Base-by-base conservation (phyloP, 1,140 invertebrate genomes). In the Sarcophaga peregrina region DNA sequence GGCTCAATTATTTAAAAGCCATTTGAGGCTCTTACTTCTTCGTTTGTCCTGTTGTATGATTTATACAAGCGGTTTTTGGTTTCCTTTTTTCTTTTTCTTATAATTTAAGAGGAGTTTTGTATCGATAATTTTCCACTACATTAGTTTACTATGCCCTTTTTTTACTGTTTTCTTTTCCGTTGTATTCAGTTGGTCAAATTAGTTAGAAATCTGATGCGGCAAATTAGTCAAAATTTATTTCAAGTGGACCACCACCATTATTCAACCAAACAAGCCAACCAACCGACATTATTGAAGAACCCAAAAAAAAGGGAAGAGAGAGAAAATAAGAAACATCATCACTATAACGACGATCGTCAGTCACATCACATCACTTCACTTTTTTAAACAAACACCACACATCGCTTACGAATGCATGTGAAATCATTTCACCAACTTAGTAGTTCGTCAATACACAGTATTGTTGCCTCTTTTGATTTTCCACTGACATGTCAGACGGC, bases 191-290 rank as follows among this genome's bases (percentile, higher is more conserved):
- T 52, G 75, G 75, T 78, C 75, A 78, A 78, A 78, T 78, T 78
- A 78, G 75, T 78, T 78, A 47, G 75, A 78, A 78, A 78, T 78
- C 75, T 78, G 75, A 78, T 78, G 75, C 75, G 75, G 75, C 75
- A 78, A 78, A 78, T 78, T 78, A 78, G 75, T 50, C 17, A 50
- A 50, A 78, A 78, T 78, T 48, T 50, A 48, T 78, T 50, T 78
- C 75, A 78, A 78, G 75, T 78, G 75, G 75, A 78, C 75, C 74
- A 76, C 74, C 74, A 76, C 45, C 25, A 68, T 17, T 20, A 68
- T 8, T 25, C 11, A 7, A 11, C 54, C n/a, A 11, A 62, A 7
- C 15, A 68, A 68, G 8, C 17, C 62, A 7, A 68, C n/a, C 58
- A 68, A 5, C 58, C 9, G 20, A 20, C n/a, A 68, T 20, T n/a